A percentile compares a stretch with the other conserved stretches of the same genome.
Evolutionary conservation across 2,888 invertebrate genomes (phyloP).

Genomic region (Craniophora ligustri): DNA sequence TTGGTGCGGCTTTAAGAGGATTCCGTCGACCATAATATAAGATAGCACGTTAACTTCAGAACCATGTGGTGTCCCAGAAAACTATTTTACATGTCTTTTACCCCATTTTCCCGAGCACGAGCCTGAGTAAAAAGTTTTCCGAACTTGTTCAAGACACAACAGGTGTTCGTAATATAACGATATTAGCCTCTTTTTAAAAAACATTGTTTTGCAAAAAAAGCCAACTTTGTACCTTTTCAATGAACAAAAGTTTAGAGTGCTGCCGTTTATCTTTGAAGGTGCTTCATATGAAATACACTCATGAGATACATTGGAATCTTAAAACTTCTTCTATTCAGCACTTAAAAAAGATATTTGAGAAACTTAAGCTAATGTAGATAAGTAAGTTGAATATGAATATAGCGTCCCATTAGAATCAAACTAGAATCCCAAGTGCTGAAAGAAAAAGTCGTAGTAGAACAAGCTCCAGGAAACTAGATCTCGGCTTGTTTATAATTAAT

Average conservation of each 20-base stretch:
- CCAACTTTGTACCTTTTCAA: conserved; percentile 62
- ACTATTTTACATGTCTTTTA: conserved; percentile 87
- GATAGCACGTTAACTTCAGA: conserved; percentile 76
- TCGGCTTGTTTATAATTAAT: conserved; percentile 81
- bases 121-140: conserved; percentile 83
- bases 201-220: conserved; percentile 57
- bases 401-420: conserved; percentile 32
- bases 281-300: conserved; percentile 33
- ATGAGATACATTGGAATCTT: conserved; percentile 30
- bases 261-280: conserved; percentile 38
- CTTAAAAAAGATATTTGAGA: conserved; percentile 12
- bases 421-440: conserved; percentile 39
- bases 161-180: conserved; percentile 81
- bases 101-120: conserved; percentile 78
- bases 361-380: conserved; percentile 17
- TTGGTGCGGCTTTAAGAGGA: conserved; percentile 60
- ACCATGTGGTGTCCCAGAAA: conserved; percentile 84
- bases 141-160: conserved; percentile 80
- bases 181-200: conserved; percentile 70
- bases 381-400: conserved; percentile 15
- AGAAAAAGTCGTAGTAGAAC: conserved; percentile 55
- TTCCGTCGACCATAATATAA: conserved; percentile 66
- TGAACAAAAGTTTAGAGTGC: conserved; percentile 56
- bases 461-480: conserved; percentile 68
- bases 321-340: conserved; percentile 22